These are phyloP conservation scores for Euleptes europaea DNA, from an alignment of 2,113 vertebrate species.

Conservation along the genomic window DNA sequence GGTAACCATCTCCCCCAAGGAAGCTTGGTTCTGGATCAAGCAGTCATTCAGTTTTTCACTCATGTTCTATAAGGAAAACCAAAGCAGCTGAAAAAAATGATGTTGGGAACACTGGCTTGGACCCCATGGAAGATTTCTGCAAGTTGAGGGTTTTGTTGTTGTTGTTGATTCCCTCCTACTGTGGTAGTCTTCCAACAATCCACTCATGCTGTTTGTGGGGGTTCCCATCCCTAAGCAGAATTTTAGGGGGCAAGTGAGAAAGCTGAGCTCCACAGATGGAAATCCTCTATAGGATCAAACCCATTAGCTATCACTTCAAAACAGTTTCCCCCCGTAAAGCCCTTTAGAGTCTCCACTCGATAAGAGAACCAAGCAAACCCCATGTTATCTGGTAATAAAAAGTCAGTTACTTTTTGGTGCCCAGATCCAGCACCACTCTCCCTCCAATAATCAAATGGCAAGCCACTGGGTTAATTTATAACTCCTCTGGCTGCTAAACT, in stretches of 20 bases:
- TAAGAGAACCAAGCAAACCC: background rate
- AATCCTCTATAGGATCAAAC: no score
- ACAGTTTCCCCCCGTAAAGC: background rate
- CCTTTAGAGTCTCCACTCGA: background rate
- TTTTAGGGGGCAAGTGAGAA: no score
- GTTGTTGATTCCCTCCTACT: no score
- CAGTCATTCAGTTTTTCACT: slow-evolving; percentile 83
- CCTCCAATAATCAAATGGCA: accelerated
- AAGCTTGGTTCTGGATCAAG: slow-evolving; percentile 76
- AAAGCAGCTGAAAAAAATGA: slow-evolving; percentile 39
- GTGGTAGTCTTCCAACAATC: no score
- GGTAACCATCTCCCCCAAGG: slow-evolving; percentile 79
- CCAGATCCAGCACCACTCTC: background rate
- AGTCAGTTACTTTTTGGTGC: background rate
- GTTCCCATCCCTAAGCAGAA: no score
- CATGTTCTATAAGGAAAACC: slow-evolving; percentile 78
- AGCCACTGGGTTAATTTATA: background rate
- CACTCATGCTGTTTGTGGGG: no score
- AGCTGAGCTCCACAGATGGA: no score
- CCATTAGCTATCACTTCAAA: background rate
- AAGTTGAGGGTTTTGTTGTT: no score
- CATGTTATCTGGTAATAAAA: background rate
- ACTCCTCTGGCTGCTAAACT: background rate
- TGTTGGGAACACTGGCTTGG: slow-evolving; percentile 15
- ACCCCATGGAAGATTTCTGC: no score